Percentiles rank a stretch among this genome's conserved stretches.
Conservation (phyloP, 2,113 vertebrate genomes). For the Nestor notabilis region DNA sequence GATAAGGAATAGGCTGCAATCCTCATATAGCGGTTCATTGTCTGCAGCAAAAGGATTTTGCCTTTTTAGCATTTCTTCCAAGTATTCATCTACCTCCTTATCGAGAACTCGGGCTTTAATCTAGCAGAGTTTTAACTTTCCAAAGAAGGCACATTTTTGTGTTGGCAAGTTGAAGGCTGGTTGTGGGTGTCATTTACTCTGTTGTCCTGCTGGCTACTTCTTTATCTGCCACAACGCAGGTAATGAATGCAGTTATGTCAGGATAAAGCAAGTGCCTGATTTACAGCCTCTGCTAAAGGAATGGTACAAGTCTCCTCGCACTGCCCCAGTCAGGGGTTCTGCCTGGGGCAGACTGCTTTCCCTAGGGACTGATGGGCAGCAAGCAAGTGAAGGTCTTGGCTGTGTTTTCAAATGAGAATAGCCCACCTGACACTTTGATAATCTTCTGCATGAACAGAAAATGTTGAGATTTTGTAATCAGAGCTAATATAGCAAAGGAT, state of each 20-base stretch:
- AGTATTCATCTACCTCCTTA: background rate
- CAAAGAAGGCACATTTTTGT: background rate
- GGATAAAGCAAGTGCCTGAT: background rate
- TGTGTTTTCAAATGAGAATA: background rate
- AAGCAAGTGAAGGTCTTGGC: background rate
- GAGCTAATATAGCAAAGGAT: background rate
- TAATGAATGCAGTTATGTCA: background rate
- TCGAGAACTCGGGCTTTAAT: background rate
- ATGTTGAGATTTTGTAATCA: background rate
- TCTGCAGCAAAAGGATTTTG: constrained; percentile 1
- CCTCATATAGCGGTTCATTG: background rate
- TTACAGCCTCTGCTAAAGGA: background rate
- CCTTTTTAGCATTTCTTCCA: constrained; percentile 30
- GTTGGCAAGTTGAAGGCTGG: background rate
- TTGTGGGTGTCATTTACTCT: background rate
- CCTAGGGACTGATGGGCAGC: background rate
- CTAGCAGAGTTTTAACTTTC: background rate
- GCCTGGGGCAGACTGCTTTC: background rate
- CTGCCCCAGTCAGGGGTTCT: background rate
- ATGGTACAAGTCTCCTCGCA: fast-evolving
- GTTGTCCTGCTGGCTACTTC: background rate
- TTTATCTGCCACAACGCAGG: background rate
- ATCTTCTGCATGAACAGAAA: background rate
- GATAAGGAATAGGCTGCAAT: constrained; percentile 10
- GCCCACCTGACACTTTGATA: background rate